Evolutionary conservation across 2,888 invertebrate genomes (phyloP).

Genomic region (Junonia oenone): DNA sequence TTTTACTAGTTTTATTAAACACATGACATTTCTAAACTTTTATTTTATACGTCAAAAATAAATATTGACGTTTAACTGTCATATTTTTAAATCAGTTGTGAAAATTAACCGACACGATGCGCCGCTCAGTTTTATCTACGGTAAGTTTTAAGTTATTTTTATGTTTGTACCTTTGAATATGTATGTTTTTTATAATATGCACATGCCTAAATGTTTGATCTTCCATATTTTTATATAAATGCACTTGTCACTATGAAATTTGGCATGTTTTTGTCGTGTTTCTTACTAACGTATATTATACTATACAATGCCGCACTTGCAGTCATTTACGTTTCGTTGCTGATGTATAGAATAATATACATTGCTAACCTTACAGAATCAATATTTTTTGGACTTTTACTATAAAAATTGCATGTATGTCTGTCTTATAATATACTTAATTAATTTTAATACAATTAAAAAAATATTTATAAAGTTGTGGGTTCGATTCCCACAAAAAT

Average conservation of each 20-base stretch:
- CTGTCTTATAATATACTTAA: neutral
- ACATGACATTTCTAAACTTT: slow-evolving; percentile 5
- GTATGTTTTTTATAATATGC: slow-evolving; percentile 3
- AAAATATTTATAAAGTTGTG: no score
- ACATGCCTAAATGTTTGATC: no score
- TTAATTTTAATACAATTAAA: neutral
- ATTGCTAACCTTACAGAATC: slow-evolving; percentile 7
- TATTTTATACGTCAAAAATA: slow-evolving; percentile 8
- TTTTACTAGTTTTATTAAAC: slow-evolving; percentile 3
- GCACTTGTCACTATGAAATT: slow-evolving; percentile 9
- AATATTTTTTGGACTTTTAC: slow-evolving; percentile 10
- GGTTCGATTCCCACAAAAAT: no score
- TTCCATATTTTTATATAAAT: no score
- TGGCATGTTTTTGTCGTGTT: slow-evolving; percentile 19
- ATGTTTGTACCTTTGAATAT: slow-evolving; percentile 8
- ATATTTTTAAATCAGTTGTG: slow-evolving; percentile 22
- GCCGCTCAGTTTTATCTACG: slow-evolving; percentile 18
- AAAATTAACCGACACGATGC: slow-evolving; percentile 23
- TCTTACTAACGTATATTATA: slow-evolving; percentile 19
- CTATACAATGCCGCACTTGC: slow-evolving; percentile 18
- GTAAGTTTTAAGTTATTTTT: slow-evolving; percentile 14
- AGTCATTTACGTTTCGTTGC: slow-evolving; percentile 20
- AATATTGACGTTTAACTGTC: slow-evolving; percentile 12
- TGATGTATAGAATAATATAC: neutral
- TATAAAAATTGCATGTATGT: slow-evolving; percentile 7